Evolutionary conservation across 2,888 invertebrate species (phyloP).

Genomic region (Caradrina kadenii): DNA sequence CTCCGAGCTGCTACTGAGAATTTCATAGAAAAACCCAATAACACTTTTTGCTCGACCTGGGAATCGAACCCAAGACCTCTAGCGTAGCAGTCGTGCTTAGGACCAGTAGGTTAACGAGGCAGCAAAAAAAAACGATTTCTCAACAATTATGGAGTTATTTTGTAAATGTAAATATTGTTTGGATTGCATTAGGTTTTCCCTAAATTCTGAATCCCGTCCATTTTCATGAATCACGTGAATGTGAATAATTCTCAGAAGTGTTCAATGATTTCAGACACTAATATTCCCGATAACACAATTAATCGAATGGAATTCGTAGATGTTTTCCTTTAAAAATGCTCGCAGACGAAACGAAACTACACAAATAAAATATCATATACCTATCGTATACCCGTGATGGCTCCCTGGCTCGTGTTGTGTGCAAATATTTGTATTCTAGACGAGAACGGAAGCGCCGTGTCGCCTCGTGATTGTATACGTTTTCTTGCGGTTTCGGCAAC

Average conservation of each 20-base stretch:
- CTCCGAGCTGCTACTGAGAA: no score
- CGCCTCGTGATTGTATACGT: conserved; percentile 62
- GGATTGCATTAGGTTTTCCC: conserved; percentile 24
- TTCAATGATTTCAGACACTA: conserved; percentile 14
- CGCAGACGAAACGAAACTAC: conserved; percentile 24
- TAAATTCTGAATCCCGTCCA: conserved; percentile 26
- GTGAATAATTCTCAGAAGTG: conserved; percentile 32
- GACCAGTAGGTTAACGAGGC: no score
- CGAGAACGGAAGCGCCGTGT: conserved; percentile 78
- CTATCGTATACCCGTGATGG: conserved; percentile 39
- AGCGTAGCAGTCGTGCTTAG: no score
- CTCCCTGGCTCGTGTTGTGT: conserved; percentile 46
- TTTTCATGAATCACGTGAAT: conserved; percentile 27
- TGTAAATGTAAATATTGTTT: conserved; percentile 1
- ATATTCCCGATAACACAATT: conserved; percentile 10
- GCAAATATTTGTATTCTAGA: conserved; percentile 76
- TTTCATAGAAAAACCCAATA: no score
- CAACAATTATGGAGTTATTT: neutral
- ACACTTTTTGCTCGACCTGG: no score
- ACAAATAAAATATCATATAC: conserved; percentile 35
- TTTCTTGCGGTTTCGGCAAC: conserved; percentile 67
- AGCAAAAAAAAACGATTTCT: no score
- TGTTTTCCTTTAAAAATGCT: conserved; percentile 23
- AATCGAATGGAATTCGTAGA: conserved; percentile 8
- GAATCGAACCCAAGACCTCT: no score